Evolutionary conservation across 2,888 invertebrate species (phyloP), one percentile per base, ranked within the genome.

Genomic region (Thera obeliscata): DNA sequence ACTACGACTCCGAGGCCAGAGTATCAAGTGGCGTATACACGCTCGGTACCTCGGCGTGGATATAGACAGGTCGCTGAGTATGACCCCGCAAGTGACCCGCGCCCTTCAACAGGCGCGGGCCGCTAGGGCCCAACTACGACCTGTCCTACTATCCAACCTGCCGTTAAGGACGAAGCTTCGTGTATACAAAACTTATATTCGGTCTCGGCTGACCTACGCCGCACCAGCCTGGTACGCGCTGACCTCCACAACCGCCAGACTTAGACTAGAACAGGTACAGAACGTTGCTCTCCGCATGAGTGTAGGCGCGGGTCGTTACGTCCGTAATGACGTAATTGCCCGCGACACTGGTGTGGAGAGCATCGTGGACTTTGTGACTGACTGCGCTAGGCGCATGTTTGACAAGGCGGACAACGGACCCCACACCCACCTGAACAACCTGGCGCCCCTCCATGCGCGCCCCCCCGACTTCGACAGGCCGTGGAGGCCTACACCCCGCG

Each of bases 341-440:
- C 43, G 43, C 43, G 43, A 46, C 43, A 46, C 43, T 2, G 43
- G 43, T 46, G 9, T 9, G 43, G 43, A 46, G 43, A 46, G 43
- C 43, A 2, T 46, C 9, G 9, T 2, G 1, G 3, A 12, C 3
- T 46, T 46, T 9, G 33, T 57, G 3, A 11, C 3, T 0, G 2
- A 1, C 6, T 7, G 8, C n/a, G 38, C 56, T 11, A 43, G 56
- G 3, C 22, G 43, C 0, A 57, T 57, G 56, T 57, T 33, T 33
- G 56, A 57, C 46, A 43, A 43, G 33, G 56, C 56, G 2, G 56
- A 57, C 11, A 57, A 57, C 22, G 56, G 56, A 1, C 56, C 8
- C 5, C 56, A 57, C 56, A 2, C 43, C 2, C 56, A 57, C 22
- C 33, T 57, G 8, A 41, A 22, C 1, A 58, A 6, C 5, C 2